Percentiles rank a stretch among this genome's conserved stretches.
These are phyloP conservation scores for Nesometra sesokonis DNA, from an alignment of 35 echinoderm and acorn worm genomes.

Conservation along the genomic window DNA sequence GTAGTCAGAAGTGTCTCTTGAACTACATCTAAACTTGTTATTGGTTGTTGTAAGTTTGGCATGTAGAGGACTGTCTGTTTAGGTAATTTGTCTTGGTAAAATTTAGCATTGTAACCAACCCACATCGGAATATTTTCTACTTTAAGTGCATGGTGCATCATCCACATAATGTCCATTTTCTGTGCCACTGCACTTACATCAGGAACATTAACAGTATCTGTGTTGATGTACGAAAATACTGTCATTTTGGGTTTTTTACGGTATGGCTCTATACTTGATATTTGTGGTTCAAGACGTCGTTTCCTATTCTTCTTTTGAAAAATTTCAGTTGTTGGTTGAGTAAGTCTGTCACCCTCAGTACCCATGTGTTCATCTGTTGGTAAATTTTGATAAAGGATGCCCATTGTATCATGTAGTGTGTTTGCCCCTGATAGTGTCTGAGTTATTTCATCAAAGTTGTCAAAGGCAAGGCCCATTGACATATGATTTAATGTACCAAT, in stretches of 20 bases:
- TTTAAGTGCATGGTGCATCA: not conserved
- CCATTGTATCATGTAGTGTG: conserved; percentile 16
- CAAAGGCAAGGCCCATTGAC: conserved; percentile 5
- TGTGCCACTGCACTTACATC: not conserved
- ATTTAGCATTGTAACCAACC: conserved; percentile 8
- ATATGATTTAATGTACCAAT: not conserved
- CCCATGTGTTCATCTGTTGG: not conserved
- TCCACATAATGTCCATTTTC: not conserved
- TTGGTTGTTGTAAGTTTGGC: conserved; percentile 5
- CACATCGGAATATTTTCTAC: conserved; percentile 18
- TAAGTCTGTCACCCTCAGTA: no score
- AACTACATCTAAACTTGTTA: conserved; percentile 11
- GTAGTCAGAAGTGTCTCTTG: conserved; percentile 3
- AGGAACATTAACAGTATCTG: not conserved
- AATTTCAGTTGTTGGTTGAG: not conserved
- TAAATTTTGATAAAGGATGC: not conserved
- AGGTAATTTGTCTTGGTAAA: conserved; percentile 11
- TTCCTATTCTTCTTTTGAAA: not conserved
- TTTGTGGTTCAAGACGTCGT: not conserved
- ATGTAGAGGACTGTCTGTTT: conserved; percentile 12
- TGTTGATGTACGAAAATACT: not conserved
- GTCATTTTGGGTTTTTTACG: not conserved
- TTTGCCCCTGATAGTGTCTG: conserved; percentile 1
- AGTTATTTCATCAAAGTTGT: conserved; percentile 24
- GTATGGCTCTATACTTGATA: not conserved